phyloP scores from a whole-genome alignment of 2,113 vertebrate genomes.

The Uria lomvia region DNA sequence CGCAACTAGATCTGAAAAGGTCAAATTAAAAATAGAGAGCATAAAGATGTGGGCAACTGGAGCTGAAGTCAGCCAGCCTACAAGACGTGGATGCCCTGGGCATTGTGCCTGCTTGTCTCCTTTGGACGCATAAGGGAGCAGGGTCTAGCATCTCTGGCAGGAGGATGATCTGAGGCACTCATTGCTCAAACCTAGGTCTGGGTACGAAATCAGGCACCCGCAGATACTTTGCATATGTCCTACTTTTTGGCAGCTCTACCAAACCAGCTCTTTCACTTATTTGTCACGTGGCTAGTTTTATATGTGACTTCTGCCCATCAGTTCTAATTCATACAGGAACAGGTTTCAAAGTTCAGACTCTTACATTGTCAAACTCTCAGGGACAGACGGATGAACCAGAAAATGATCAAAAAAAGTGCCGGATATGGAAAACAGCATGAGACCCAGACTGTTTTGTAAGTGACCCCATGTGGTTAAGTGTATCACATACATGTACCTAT shows the following conservation, averaged over 20 bases:
- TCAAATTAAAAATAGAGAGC: not conserved
- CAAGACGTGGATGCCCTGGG: not conserved
- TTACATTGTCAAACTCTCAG: not conserved
- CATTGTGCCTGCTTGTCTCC: not conserved
- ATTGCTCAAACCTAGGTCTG: not conserved
- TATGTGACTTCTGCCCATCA: not conserved
- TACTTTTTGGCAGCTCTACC: not conserved
- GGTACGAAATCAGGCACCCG: not conserved
- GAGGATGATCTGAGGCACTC: not conserved
- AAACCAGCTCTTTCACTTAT: not conserved
- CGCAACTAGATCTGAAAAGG: not conserved
- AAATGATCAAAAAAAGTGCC: not conserved
- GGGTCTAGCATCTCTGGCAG: not conserved
- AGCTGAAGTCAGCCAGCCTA: not conserved
- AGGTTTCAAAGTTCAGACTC: not conserved
- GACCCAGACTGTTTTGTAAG: not conserved
- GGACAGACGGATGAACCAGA: not conserved
- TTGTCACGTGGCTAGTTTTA: not conserved
- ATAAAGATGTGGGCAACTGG: not conserved
- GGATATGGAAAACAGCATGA: slow-evolving; percentile 3
- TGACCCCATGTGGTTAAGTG: not conserved
- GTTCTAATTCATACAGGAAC: not conserved
- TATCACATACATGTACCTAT: not conserved
- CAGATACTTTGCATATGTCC: not conserved
- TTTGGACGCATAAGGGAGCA: not conserved